Percentiles rank a stretch among this genome's conserved stretches.
Evolutionary conservation across 1,140 invertebrate species (phyloP).

Genomic region (Brachionus plicatilis): DNA sequence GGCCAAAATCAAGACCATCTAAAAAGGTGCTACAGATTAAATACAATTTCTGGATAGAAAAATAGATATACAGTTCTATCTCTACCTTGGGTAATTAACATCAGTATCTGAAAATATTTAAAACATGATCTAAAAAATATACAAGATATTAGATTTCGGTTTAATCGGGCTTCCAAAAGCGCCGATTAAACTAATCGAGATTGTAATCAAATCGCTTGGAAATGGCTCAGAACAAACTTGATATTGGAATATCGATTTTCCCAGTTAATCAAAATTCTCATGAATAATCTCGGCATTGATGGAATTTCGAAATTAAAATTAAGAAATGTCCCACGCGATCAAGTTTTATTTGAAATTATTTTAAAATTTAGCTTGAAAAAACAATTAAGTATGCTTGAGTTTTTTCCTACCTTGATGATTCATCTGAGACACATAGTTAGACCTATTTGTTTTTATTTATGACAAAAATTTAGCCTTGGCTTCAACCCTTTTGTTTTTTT

Average conservation of each 20-base stretch:
- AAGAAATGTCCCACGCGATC: background rate
- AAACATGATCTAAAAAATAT: background rate
- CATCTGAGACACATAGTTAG: background rate
- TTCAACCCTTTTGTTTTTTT: background rate
- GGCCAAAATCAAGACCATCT: background rate
- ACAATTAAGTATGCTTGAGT: background rate
- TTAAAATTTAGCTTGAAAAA: background rate
- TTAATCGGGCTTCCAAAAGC: background rate
- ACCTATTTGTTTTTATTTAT: background rate
- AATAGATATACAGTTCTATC: background rate
- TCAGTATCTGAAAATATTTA: background rate
- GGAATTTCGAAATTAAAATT: background rate
- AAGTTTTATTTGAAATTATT: background rate
- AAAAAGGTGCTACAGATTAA: background rate
- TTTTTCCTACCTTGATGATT: background rate
- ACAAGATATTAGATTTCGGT: background rate
- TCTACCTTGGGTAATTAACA: background rate
- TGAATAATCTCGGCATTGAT: background rate
- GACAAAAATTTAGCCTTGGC: background rate
- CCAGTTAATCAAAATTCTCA: background rate
- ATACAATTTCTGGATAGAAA: background rate
- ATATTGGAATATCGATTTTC: background rate
- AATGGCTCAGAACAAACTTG: background rate
- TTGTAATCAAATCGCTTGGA: background rate
- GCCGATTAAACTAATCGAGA: background rate